Percentiles rank a stretch among this genome's conserved stretches.
These are phyloP conservation scores for Pithys albifrons DNA, from an alignment of 2,113 vertebrate species.

Conservation along the genomic window DNA sequence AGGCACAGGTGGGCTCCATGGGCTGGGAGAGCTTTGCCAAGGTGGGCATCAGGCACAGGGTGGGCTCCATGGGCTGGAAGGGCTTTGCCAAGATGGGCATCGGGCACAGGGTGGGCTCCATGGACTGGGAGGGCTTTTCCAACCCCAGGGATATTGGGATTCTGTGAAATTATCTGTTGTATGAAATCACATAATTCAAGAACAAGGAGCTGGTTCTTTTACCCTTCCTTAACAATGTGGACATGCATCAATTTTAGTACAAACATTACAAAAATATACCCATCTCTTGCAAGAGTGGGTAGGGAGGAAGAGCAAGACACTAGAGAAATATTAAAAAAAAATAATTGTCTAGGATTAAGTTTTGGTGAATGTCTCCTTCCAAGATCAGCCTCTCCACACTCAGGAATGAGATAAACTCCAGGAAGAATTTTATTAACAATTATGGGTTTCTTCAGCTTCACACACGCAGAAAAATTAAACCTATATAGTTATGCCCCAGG, in stretches of 20 bases:
- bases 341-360: neutral
- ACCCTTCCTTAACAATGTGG: neutral
- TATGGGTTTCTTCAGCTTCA: neutral
- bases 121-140: accelerated
- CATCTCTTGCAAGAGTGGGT: neutral
- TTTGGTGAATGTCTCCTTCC: neutral
- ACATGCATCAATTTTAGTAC: neutral
- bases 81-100: accelerated
- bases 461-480: neutral
- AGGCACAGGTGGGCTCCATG: accelerated
- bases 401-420: neutral
- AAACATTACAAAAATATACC: neutral
- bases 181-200: neutral
- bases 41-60: accelerated
- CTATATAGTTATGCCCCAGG: neutral
- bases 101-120: accelerated
- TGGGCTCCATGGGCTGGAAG: accelerated
- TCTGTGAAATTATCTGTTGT: neutral
- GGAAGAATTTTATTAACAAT: neutral
- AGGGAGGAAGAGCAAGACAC: neutral
- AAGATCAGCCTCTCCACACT: neutral
- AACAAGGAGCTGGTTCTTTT: neutral
- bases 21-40: accelerated
- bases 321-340: neutral
- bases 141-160: accelerated